A percentile compares a stretch with the other conserved stretches of the same genome.
Evolutionary conservation across 2,797 vertebrate genomes (phyloP).

Genomic region (Xenops minutus): DNA sequence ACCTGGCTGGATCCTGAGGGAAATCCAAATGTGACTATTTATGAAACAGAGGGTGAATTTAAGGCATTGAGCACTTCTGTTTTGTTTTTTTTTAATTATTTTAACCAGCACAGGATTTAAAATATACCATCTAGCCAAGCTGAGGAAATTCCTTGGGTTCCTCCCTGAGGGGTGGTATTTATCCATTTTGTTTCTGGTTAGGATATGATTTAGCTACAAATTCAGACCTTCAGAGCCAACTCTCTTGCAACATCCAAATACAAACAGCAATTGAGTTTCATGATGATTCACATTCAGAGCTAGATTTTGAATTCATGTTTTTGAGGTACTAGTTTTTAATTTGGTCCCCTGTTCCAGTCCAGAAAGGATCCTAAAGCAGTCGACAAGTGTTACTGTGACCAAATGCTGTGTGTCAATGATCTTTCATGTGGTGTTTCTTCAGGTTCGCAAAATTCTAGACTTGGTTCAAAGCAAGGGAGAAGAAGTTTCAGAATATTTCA

Average conservation of each 20-base stretch:
- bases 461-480: conserved; percentile 93
- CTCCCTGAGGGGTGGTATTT: neutral
- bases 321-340: neutral
- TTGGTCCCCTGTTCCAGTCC: neutral
- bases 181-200: neutral
- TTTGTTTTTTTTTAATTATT: neutral
- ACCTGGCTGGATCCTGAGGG: neutral
- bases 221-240: neutral
- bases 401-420: neutral
- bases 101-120: neutral
- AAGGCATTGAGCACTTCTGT: neutral
- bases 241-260: neutral
- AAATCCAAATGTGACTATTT: neutral
- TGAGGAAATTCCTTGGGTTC: neutral
- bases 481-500: conserved; percentile 86
- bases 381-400: neutral
- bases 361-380: neutral
- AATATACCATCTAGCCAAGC: neutral
- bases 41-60: neutral
- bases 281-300: neutral
- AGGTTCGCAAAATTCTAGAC: conserved; percentile 94
- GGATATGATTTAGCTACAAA: neutral
- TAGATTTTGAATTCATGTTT: neutral
- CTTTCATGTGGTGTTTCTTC: neutral
- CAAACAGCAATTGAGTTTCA: neutral